Evolutionary conservation across 1,140 invertebrate species (phyloP).

Genomic region (Pemphigus obesinymphae): DNA sequence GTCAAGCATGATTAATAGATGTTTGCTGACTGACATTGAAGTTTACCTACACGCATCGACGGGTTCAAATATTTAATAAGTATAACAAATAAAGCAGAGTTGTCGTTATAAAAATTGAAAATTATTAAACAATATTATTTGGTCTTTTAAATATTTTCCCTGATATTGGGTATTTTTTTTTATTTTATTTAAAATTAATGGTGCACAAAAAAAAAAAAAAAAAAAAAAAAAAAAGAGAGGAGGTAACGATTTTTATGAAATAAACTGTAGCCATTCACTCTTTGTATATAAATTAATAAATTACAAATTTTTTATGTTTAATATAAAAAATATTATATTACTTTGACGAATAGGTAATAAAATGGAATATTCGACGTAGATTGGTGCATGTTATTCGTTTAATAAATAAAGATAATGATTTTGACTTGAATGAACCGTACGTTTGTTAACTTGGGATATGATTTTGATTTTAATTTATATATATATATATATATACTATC

Average conservation of each 20-base stretch:
- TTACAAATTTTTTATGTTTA: too few species aligned
- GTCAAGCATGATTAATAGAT: constrained; percentile 2
- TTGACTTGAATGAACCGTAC: too few species aligned
- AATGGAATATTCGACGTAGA: not conserved
- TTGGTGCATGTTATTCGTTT: too few species aligned
- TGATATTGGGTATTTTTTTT: constrained; percentile 1
- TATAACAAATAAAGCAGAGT: not conserved
- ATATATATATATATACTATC: too few species aligned
- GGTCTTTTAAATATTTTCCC: not conserved
- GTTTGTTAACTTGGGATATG: too few species aligned
- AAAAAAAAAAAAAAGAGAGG: too few species aligned
- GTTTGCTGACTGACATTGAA: too few species aligned
- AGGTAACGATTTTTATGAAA: not conserved
- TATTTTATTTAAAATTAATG: not conserved
- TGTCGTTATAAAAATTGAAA: not conserved
- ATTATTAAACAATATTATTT: not conserved
- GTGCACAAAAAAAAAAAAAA: too few species aligned
- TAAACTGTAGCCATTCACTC: not conserved
- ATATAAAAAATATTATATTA: not conserved
- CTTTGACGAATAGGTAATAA: not conserved
- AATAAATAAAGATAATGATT: too few species aligned
- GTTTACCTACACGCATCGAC: too few species aligned
- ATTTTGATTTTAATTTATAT: too few species aligned
- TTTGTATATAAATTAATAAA: not conserved
- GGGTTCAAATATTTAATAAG: not conserved